These are phyloP conservation scores for Lordiphosa andalusiaca DNA, from an alignment of 2,888 invertebrate species.

Conservation along the genomic window DNA sequence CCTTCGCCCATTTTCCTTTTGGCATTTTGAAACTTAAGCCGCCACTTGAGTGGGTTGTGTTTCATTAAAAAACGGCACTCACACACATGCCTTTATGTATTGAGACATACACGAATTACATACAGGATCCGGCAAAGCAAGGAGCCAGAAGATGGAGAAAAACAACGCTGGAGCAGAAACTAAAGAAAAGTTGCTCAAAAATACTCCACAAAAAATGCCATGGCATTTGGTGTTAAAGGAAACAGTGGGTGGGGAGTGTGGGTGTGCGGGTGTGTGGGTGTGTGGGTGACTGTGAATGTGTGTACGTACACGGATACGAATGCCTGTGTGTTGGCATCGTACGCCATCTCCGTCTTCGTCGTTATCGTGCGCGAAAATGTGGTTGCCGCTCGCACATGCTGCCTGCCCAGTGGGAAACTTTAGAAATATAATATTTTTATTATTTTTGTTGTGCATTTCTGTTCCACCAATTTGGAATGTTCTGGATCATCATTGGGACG, in stretches of 20 bases:
- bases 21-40: conserved; percentile 66
- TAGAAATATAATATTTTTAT: not conserved
- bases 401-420: conserved; percentile 24
- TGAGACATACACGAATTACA: conserved; percentile 24
- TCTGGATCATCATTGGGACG: no score
- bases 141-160: conserved; percentile 28
- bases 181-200: conserved; percentile 64
- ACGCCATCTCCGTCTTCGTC: conserved; percentile 29
- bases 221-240: conserved; percentile 48
- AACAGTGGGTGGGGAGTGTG: conserved; percentile 15
- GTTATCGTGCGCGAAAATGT: conserved; percentile 54
- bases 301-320: conserved; percentile 8
- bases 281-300: conserved; percentile 12
- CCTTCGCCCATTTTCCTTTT: conserved; percentile 58
- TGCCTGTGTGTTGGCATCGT: conserved; percentile 35
- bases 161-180: conserved; percentile 49
- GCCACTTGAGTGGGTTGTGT: conserved; percentile 64
- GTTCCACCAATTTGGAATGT: no score
- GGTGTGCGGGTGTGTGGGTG: conserved; percentile 3
- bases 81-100: conserved; percentile 14
- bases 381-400: conserved; percentile 36
- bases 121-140: conserved; percentile 22
- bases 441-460: no score
- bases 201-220: conserved; percentile 59
- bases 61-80: conserved; percentile 57